Evolutionary conservation across 2,113 vertebrate species (phyloP).

Genomic region (Lepus timidus): DNA sequence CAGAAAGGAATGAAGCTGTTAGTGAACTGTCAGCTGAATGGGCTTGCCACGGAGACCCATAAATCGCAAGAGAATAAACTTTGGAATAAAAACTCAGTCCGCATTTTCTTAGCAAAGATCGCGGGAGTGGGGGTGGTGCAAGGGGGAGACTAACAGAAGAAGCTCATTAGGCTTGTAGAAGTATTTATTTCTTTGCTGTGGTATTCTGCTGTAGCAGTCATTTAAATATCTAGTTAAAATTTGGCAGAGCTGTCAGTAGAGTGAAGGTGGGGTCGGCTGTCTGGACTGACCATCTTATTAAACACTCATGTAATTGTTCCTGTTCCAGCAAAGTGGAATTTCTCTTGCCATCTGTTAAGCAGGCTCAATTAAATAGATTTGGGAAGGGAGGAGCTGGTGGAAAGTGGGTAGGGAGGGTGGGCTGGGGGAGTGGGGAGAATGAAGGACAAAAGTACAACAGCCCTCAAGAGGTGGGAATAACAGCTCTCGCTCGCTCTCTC

Average conservation of each 20-base stretch:
- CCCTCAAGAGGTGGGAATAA: not conserved
- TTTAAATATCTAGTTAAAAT: conserved; percentile 62
- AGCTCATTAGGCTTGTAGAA: conserved; percentile 54
- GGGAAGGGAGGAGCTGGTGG: not conserved
- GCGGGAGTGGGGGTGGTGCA: too few relatives aligned
- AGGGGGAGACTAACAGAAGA: conserved; percentile 28
- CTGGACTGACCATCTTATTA: conserved; percentile 63
- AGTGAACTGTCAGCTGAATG: conserved; percentile 48
- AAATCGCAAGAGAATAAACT: conserved; percentile 72
- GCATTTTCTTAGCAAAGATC: conserved; percentile 67
- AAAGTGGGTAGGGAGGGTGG: not conserved
- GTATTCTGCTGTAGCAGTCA: not conserved
- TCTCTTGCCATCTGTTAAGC: conserved; percentile 82
- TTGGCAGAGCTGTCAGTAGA: not conserved
- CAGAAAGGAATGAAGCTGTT: conserved; percentile 36
- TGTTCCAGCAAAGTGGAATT: conserved; percentile 49
- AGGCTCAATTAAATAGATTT: conserved; percentile 64
- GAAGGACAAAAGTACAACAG: not conserved
- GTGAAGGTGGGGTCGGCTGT: not conserved
- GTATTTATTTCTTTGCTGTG: conserved; percentile 44
- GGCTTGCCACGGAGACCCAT: conserved; percentile 58
- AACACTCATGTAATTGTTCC: conserved; percentile 66
- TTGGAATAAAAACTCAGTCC: conserved; percentile 43
- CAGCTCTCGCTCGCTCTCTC: fast-evolving
- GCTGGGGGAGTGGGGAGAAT: not conserved